Evolutionary conservation across 2,888 invertebrate species (phyloP).

Genomic region (Lacanobia oleracea): DNA sequence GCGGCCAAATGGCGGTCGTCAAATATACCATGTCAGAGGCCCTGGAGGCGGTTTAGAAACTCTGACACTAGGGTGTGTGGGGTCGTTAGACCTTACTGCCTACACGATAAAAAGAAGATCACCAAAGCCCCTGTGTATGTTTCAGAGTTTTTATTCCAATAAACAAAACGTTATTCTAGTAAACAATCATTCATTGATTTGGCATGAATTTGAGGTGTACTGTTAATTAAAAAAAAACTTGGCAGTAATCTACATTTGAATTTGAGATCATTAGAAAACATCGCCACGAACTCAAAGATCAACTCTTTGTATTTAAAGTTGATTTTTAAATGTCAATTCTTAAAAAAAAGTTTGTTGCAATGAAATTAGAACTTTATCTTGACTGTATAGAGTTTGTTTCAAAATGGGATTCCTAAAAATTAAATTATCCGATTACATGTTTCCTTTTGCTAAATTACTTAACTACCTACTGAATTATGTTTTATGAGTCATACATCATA

Average conservation of each 20-base stretch:
- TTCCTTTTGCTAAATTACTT: conserved; percentile 20
- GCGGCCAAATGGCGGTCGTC: no score
- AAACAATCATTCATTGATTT: neutral
- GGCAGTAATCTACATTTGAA: neutral
- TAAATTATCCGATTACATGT: neutral
- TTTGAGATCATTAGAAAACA: neutral
- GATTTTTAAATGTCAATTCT: neutral
- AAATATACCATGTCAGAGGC: no score
- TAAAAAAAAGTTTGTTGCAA: neutral
- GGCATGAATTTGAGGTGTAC: neutral
- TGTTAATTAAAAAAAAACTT: neutral
- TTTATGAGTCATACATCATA: conserved; percentile 5
- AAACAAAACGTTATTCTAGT: neutral
- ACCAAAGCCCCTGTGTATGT: neutral
- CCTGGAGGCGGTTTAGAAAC: no score
- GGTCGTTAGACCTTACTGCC: no score
- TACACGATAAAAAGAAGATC: no score
- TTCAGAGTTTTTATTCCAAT: neutral
- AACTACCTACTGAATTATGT: conserved; percentile 1
- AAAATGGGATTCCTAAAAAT: neutral
- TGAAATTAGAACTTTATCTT: neutral
- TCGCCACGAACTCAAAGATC: neutral
- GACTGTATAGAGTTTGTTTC: neutral
- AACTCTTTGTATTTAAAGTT: neutral
- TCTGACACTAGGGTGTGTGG: no score